Conservation (phyloP, 1,140 invertebrate genomes). For the Drosophila erecta region DNA sequence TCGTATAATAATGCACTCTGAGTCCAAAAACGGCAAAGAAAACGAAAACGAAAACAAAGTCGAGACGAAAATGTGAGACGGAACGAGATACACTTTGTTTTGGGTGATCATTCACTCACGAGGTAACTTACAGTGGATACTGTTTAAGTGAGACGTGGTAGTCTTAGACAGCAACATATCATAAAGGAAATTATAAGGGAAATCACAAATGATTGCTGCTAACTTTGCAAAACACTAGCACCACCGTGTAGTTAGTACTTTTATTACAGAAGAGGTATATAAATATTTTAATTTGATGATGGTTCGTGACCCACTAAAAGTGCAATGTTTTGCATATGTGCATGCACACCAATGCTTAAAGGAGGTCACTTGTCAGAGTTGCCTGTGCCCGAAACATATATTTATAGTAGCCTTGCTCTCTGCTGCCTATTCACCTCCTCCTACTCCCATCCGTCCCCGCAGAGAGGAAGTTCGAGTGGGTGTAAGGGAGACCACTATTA, state of each 20-base stretch:
- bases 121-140: slow-evolving; percentile 3
- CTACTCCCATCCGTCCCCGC: neutral
- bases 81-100: slow-evolving; percentile 7
- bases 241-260: no score
- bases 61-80: slow-evolving; percentile 21
- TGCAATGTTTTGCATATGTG: slow-evolving; percentile 20
- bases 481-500: slow-evolving; percentile 31
- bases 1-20: slow-evolving; percentile 19
- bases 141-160: neutral
- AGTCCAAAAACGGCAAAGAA: slow-evolving; percentile 24
- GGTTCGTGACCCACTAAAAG: slow-evolving; percentile 21
- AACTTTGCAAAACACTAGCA: no score
- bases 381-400: slow-evolving; percentile 24
- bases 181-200: neutral
- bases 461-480: slow-evolving; percentile 13
- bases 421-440: neutral
- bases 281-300: slow-evolving; percentile 4
- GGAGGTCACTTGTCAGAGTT: slow-evolving; percentile 29
- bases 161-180: neutral
- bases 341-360: slow-evolving; percentile 15
- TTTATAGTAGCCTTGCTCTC: slow-evolving; percentile 29
- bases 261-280: no score
- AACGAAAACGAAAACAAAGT: slow-evolving; percentile 31
- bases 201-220: no score
- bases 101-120: slow-evolving; percentile 20